phyloP scores from a whole-genome alignment of 2,888 invertebrate genomes.

The Drosophila borealis region DNA sequence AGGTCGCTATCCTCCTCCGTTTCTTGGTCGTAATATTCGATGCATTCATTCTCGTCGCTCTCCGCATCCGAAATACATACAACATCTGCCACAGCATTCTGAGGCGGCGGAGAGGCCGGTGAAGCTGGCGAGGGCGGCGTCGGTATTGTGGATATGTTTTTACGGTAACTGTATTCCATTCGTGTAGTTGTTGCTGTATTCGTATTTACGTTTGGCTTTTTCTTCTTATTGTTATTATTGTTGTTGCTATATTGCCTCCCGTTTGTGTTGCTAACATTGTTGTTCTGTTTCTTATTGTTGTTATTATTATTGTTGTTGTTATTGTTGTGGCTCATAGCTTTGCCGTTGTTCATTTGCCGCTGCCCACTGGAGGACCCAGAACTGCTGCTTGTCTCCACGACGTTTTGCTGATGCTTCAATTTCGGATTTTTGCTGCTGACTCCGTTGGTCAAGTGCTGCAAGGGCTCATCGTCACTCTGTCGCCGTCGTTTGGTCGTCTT shows the following conservation, averaged over 20 bases:
- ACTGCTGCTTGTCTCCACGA: conserved; percentile 19
- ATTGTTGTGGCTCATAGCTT: conserved; percentile 42
- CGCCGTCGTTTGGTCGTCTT: conserved; percentile 34
- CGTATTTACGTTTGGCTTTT: conserved; percentile 9
- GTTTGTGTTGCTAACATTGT: conserved; percentile 49
- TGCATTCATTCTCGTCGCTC: conserved; percentile 50
- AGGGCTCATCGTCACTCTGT: conserved; percentile 20
- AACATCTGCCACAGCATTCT: conserved; percentile 39
- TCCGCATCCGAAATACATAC: conserved; percentile 72
- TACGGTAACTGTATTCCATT: conserved; percentile 60
- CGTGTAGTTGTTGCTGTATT: conserved; percentile 16
- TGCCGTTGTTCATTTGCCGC: conserved; percentile 54
- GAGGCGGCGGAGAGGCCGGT: conserved; percentile 47
- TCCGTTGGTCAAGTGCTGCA: conserved; percentile 40
- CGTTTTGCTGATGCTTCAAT: conserved; percentile 46
- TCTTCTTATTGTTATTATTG: conserved; percentile 28
- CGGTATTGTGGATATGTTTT: conserved; percentile 54
- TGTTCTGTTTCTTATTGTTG: conserved; percentile 57
- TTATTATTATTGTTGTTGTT: conserved; percentile 54
- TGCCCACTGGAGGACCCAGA: conserved; percentile 31
- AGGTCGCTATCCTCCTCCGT: conserved; percentile 74
- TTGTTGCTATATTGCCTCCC: conserved; percentile 29
- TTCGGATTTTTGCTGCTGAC: conserved; percentile 55
- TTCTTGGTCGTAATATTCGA: conserved; percentile 62
- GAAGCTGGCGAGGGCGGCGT: conserved; percentile 64